phyloP scores from a whole-genome alignment of 2,888 invertebrate genomes.

The Dryobotodes eremita region DNA sequence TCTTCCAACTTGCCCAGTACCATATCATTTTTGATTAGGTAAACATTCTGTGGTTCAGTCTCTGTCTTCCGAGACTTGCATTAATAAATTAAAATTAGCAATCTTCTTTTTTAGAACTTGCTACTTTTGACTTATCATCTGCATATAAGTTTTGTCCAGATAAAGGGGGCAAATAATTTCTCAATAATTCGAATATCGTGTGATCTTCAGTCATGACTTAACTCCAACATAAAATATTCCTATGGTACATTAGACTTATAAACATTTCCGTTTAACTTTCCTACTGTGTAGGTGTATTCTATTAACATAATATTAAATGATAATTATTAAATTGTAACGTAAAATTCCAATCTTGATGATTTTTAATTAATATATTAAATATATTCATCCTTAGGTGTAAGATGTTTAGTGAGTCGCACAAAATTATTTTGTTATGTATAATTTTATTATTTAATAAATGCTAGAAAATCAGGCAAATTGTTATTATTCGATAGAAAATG shows the following conservation, averaged over 20 bases:
- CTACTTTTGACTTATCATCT: not conserved
- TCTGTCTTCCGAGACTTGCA: conserved; percentile 2
- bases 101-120: not conserved
- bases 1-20: not conserved
- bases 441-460: not conserved
- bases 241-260: conserved; percentile 60
- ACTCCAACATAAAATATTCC: conserved; percentile 59
- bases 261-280: conserved; percentile 74
- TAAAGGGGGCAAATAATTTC: not conserved
- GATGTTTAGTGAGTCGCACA: conserved; percentile 54
- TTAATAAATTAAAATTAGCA: not conserved
- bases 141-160: too few relatives aligned
- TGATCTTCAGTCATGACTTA: conserved; percentile 29
- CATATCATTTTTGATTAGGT: not conserved
- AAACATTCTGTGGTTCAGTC: not conserved
- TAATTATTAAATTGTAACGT: conserved; percentile 64
- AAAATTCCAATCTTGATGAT: conserved; percentile 69
- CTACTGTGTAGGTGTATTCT: conserved; percentile 81
- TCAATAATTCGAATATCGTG: not conserved
- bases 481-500: not conserved
- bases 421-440: conserved; percentile 56
- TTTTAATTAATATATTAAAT: conserved; percentile 66
- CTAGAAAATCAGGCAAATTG: not conserved
- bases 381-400: conserved; percentile 69
- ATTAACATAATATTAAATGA: conserved; percentile 64